These are phyloP conservation scores for Borostomias antarcticus DNA, from an alignment of 2,797 vertebrate genomes.

Conservation along the genomic window DNA sequence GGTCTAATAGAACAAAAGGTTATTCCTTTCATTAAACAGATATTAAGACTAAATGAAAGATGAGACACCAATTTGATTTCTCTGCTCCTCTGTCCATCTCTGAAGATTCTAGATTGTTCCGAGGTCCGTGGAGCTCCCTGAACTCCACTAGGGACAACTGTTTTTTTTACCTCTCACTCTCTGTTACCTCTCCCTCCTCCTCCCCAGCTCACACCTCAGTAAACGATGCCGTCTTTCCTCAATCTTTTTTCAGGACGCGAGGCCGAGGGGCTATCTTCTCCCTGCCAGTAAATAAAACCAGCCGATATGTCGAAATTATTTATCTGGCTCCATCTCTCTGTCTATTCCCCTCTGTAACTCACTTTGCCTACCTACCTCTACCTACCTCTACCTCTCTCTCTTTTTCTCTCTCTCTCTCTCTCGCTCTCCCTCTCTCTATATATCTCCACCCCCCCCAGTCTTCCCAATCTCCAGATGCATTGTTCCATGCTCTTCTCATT, in stretches of 20 bases:
- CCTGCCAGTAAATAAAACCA: slow-evolving; percentile 52
- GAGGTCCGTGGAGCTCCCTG: not conserved
- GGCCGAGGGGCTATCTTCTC: slow-evolving; percentile 39
- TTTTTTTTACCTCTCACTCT: slow-evolving; percentile 37
- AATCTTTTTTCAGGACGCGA: slow-evolving; percentile 38
- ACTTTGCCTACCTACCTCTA: slow-evolving; percentile 51
- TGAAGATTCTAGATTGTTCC: not conserved
- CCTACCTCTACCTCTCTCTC: slow-evolving; percentile 31
- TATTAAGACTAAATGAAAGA: slow-evolving; percentile 56
- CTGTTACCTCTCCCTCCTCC: slow-evolving; percentile 31
- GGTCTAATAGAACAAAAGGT: slow-evolving; percentile 58
- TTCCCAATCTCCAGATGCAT: slow-evolving; percentile 22
- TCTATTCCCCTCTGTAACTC: not conserved
- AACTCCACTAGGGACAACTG: slow-evolving; percentile 31
- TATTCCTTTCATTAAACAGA: slow-evolving; percentile 56
- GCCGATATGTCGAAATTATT: slow-evolving; percentile 47
- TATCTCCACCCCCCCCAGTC: slow-evolving; percentile 28
- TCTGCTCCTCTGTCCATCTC: slow-evolving; percentile 33
- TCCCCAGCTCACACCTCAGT: slow-evolving; percentile 12
- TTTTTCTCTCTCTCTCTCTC: slow-evolving; percentile 31
- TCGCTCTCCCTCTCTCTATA: slow-evolving; percentile 33
- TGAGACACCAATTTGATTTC: slow-evolving; percentile 44
- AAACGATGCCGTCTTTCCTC: slow-evolving; percentile 51
- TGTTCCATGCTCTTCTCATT: not conserved
- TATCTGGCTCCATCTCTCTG: slow-evolving; percentile 40